Evolutionary conservation across 2,888 invertebrate species (phyloP).

Genomic region (Archips xylosteana): DNA sequence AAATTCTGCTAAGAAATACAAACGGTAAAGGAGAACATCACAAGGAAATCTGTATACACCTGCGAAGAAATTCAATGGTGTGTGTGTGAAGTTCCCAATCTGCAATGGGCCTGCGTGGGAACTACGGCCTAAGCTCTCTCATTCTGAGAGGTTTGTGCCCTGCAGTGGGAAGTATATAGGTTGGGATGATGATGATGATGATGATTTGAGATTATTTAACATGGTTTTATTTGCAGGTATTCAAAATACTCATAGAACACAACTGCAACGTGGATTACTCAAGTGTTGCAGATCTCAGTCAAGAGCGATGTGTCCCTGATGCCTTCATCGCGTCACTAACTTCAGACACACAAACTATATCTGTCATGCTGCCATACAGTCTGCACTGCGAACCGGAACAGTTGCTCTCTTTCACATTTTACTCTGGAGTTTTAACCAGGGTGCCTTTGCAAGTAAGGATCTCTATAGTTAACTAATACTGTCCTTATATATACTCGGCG

Average conservation of each 20-base stretch:
- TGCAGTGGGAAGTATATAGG: no score
- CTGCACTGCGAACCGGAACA: slow-evolving; percentile 71
- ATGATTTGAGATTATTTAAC: neutral
- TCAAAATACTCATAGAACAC: slow-evolving; percentile 70
- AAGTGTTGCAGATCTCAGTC: slow-evolving; percentile 51
- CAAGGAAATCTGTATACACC: no score
- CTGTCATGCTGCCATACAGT: slow-evolving; percentile 71
- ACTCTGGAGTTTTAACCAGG: slow-evolving; percentile 58
- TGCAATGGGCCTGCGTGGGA: no score
- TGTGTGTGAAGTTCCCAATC: no score
- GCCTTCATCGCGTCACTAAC: slow-evolving; percentile 71
- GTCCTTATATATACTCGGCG: no score
- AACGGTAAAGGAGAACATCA: no score
- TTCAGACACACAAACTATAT: slow-evolving; percentile 62
- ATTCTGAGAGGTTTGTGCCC: no score
- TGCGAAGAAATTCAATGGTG: no score
- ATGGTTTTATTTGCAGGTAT: slow-evolving; percentile 61
- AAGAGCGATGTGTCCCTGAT: slow-evolving; percentile 66
- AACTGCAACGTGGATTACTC: slow-evolving; percentile 78
- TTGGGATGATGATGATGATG: no score
- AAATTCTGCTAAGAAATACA: no score
- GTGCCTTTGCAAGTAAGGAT: slow-evolving; percentile 65
- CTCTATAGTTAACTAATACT: no score
- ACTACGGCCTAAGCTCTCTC: no score
- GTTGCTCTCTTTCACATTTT: slow-evolving; percentile 60